A percentile compares a stretch with the other conserved stretches of the same genome.
Conservation (phyloP, 2,888 invertebrate species). For the Catocala fraxini region DNA sequence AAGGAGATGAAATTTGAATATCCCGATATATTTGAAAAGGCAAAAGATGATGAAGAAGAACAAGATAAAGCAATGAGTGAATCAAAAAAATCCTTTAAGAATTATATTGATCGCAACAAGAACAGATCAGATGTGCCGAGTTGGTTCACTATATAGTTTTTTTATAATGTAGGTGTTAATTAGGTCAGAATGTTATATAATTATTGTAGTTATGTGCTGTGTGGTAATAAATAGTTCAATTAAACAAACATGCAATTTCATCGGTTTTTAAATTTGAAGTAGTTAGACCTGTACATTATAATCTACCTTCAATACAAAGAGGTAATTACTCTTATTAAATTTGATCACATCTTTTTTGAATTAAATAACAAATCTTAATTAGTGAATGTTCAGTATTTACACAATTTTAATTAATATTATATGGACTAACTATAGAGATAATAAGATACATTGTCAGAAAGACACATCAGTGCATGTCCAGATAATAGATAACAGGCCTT, state of each 20-base stretch:
- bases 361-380: no score
- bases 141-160: constrained; percentile 90
- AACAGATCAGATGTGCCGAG: constrained; percentile 91
- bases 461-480: no score
- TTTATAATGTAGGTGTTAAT: constrained; percentile 16
- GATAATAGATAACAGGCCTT: no score
- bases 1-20: constrained; percentile 91
- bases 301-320: no score
- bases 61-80: constrained; percentile 88
- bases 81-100: constrained; percentile 87
- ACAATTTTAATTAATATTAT: no score
- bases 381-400: no score
- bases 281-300: no score
- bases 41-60: constrained; percentile 87
- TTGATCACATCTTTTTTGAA: no score
- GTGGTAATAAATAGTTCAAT: constrained; percentile 27
- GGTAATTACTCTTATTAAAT: no score
- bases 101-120: constrained; percentile 89
- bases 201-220: constrained; percentile 12
- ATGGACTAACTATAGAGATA: no score
- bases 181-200: constrained; percentile 17
- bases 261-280: not conserved
- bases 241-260: constrained; percentile 1
- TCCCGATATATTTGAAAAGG: constrained; percentile 90
- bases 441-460: no score